Base-by-base conservation (phyloP, 2,113 vertebrate species). In the Odontesthes bonariensis region DNA sequence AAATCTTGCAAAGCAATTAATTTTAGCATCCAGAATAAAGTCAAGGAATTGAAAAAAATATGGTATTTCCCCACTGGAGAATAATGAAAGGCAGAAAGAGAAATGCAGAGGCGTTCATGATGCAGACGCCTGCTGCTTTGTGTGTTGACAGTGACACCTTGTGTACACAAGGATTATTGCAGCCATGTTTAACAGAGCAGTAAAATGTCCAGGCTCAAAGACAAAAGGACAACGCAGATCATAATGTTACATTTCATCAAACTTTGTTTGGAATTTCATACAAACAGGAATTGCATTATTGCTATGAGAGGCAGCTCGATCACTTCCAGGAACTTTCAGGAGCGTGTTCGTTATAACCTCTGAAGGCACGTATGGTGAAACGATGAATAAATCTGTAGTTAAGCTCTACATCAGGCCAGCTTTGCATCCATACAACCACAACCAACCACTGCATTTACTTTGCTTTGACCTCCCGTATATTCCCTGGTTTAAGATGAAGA, bases 71-170 rank as follows among this genome's bases (percentile, higher is more conserved):
- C 42, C 42, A 14, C 42, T 14, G 42, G 5, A 44, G 16, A 4
- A 4, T 4, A 2, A 8, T n/a, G 46, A n/a, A 6, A 19, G 7
- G 17, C 10, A 46, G 14, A 46, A 14, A 5, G 16, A 46, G 4
- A 16, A 46, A 38, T 10, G 35, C 10, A 10, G 35, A 7, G 35
- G 35, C 7, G 44, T 2, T 23, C 8, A 11, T 35, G 9, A 33
- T 7, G n/a, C 16, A 19, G 0, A 10, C 5, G 46, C 11, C n/a
- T 46, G 19, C 20, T 33, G 23, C 62, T 60, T 51, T 69, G 73
- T 82, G 86, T 81, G 77, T 75, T 79, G 54, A 77, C 71, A 92
- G 91, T 62, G 87, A 64, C 93, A 38, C 87, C 90, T 14, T 82
- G 87, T 89, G 92, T 71, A 65, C 73, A 53, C 14, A 32, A 9